These are phyloP conservation scores for Gryllus longicercus DNA, from an alignment of 2,888 invertebrate genomes.

Conservation along the genomic window DNA sequence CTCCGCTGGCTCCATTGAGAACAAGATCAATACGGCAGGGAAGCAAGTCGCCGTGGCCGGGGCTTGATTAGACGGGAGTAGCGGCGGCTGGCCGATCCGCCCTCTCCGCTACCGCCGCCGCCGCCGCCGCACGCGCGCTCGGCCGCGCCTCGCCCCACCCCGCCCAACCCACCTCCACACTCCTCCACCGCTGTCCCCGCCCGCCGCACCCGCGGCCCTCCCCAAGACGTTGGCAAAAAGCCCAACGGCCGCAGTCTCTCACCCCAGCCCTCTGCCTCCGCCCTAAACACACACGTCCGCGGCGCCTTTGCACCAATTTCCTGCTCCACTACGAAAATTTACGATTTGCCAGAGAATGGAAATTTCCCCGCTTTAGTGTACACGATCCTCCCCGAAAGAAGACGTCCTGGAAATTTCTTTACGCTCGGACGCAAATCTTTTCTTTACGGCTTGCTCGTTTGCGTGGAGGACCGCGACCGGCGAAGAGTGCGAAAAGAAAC, in stretches of 20 bases:
- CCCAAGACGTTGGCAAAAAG: neutral
- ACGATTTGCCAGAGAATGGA: neutral
- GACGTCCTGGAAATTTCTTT: no score
- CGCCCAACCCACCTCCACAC: neutral
- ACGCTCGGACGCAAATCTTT: no score
- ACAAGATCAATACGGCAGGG: slow-evolving; percentile 37
- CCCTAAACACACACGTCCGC: neutral
- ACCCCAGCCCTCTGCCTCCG: neutral
- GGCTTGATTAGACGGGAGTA: slow-evolving; percentile 26
- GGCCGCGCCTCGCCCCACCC: neutral
- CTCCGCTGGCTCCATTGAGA: slow-evolving; percentile 36
- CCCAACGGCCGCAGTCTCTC: neutral
- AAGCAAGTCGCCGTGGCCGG: slow-evolving; percentile 20
- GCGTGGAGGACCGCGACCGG: no score
- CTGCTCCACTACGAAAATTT: slow-evolving; percentile 6
- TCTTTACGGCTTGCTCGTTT: no score
- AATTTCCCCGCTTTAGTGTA: neutral
- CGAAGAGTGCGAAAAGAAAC: no score
- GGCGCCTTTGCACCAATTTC: neutral
- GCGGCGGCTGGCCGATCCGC: slow-evolving; percentile 20
- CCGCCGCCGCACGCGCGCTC: slow-evolving; percentile 20
- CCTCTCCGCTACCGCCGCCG: slow-evolving; percentile 18
- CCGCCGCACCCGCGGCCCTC: neutral
- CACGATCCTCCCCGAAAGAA: no score
- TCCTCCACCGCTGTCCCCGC: neutral